A percentile compares a stretch with the other conserved stretches of the same genome.
Evolutionary conservation across 1,140 invertebrate genomes (phyloP).

Genomic region (Drosophila azteca): DNA sequence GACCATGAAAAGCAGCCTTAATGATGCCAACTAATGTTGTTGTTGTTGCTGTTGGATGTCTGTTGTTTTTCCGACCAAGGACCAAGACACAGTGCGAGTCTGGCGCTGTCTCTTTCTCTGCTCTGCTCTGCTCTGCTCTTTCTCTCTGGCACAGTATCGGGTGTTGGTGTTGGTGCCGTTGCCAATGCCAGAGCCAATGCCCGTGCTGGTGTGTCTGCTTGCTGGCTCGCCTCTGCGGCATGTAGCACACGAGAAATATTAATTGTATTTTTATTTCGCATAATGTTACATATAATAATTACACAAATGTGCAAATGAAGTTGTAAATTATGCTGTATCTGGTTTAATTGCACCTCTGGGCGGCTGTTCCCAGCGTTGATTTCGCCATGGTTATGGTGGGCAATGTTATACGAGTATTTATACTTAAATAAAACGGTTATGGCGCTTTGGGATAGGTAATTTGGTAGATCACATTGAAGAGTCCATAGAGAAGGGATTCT

Average conservation of each 20-base stretch:
- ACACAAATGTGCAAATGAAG: slow-evolving; percentile 83
- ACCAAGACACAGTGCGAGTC: slow-evolving; percentile 24
- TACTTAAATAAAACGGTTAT: slow-evolving; percentile 11
- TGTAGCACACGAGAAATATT: slow-evolving; percentile 71
- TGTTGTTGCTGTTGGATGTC: slow-evolving; percentile 45
- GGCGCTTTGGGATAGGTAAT: slow-evolving; percentile 20
- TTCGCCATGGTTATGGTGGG: slow-evolving; percentile 7
- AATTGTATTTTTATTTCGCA: slow-evolving; percentile 83
- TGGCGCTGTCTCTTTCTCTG: slow-evolving; percentile 4
- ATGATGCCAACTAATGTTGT: slow-evolving; percentile 83
- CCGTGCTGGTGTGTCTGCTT: neutral
- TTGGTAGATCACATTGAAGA: neutral
- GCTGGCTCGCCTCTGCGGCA: slow-evolving; percentile 45
- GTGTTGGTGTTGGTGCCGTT: neutral
- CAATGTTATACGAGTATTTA: slow-evolving; percentile 3
- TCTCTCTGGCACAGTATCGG: neutral
- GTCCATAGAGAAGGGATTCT: too few relatives aligned
- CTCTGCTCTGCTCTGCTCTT: too few relatives aligned
- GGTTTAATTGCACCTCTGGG: slow-evolving; percentile 75
- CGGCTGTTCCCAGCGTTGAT: slow-evolving; percentile 40
- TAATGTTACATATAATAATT: slow-evolving; percentile 83
- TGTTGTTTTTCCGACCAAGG: slow-evolving; percentile 37
- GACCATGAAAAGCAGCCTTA: slow-evolving; percentile 84
- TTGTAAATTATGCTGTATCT: slow-evolving; percentile 83
- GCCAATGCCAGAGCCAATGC: too few relatives aligned